Conservation (phyloP, 2,113 vertebrate species). For the Pomatorhinus ruficollis region DNA sequence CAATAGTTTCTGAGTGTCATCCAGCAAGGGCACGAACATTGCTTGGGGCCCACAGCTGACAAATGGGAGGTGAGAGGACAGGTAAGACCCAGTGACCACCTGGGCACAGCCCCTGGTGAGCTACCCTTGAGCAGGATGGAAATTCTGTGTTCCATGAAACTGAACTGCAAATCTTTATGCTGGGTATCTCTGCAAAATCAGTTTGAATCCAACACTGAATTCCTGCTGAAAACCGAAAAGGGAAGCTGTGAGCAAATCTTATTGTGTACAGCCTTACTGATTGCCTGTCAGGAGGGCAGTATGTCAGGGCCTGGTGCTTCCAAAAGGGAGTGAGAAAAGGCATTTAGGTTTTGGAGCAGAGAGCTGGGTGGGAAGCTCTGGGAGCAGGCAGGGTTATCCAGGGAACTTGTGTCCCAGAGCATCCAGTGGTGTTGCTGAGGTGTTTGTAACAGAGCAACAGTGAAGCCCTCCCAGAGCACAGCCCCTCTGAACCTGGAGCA, state of each 20-base stretch:
- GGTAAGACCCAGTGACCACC: neutral
- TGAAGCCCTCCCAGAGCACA: neutral
- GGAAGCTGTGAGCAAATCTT: neutral
- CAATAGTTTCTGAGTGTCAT: neutral
- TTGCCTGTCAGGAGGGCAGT: neutral
- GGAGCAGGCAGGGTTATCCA: neutral
- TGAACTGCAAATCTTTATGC: neutral
- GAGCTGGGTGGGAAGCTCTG: neutral
- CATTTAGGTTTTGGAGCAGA: neutral
- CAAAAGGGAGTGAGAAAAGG: neutral
- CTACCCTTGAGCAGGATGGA: neutral
- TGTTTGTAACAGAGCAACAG: neutral
- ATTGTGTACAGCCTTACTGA: neutral
- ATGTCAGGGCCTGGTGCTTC: neutral
- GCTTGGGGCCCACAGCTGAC: neutral
- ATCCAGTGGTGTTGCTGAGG: neutral
- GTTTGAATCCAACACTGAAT: neutral
- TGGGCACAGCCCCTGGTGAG: neutral
- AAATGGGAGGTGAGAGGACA: neutral
- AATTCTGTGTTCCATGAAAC: neutral
- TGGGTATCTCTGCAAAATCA: neutral
- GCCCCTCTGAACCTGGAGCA: neutral
- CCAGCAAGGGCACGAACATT: neutral
- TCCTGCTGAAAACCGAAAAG: neutral
- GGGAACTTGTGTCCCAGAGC: neutral